A percentile compares a stretch with the other conserved stretches of the same genome.
These are phyloP conservation scores for Centrocercus urophasianus DNA, from an alignment of 2,113 vertebrate species.

Conservation along the genomic window DNA sequence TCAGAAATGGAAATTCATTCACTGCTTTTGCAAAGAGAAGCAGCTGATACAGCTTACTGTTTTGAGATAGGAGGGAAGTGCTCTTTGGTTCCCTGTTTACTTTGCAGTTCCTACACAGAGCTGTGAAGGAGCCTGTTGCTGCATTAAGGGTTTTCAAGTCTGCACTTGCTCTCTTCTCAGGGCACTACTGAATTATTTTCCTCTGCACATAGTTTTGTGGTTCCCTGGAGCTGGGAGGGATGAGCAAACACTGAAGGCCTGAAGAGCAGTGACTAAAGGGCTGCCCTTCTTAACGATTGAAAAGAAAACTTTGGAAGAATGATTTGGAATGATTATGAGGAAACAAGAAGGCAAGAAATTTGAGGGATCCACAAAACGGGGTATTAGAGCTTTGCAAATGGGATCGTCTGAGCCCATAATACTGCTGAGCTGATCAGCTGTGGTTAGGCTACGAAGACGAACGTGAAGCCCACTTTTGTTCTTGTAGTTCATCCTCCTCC, in stretches of 20 bases:
- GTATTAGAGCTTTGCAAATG: not conserved
- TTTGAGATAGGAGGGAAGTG: not conserved
- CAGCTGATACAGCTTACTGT: not conserved
- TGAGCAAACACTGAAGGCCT: not conserved
- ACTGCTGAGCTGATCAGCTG: not conserved
- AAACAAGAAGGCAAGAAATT: not conserved
- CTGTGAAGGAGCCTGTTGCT: not conserved
- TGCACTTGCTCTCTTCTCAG: not conserved
- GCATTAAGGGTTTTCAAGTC: not conserved
- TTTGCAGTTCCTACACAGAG: not conserved
- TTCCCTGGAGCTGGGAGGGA: not conserved
- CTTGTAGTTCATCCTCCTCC: not conserved
- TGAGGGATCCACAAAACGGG: not conserved
- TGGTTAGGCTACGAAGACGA: not conserved
- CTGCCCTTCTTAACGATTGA: not conserved
- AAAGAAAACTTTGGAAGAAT: not conserved
- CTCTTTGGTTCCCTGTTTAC: not conserved
- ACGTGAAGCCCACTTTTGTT: not conserved
- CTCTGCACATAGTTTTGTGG: accelerated
- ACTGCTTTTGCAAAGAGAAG: not conserved
- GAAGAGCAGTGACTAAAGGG: not conserved
- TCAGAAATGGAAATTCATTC: not conserved
- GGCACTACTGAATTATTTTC: not conserved
- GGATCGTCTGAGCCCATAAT: not conserved
- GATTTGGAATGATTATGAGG: not conserved